Base-by-base conservation (phyloP, 2,113 vertebrate genomes). In the Clarias macrocephalus region DNA sequence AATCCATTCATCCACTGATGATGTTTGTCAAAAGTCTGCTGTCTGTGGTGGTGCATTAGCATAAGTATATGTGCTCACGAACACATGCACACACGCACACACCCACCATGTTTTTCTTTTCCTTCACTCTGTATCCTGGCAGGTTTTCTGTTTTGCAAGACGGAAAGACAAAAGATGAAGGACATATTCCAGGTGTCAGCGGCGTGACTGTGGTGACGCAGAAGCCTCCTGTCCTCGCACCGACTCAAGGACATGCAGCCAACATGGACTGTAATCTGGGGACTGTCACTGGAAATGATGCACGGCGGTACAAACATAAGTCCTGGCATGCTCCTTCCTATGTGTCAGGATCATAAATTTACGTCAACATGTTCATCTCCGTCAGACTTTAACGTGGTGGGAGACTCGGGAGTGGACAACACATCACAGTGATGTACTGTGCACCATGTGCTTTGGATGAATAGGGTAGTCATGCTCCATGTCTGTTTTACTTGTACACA, bases 361-460 rank as follows among this genome's bases (percentile, higher is more conserved):
- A 83, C 63, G 76, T 84, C 73, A 63, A 88, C 60, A 85, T 15
- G 25, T 25, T 83, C 80, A 59, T 68, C 86, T 84, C 0, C 21
- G 21, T 68, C 73, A 63, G 75, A 91, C 87, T 91, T 87, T 84
- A 89, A 75, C 21, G 84, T 93, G 52, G 91, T 87, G 65, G 66
- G 82, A 90, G 92, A 93, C 77, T 93, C 48, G 8, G 48, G 48
- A 48, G 48, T 48, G 48, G 48, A 8, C 19, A 0, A 0, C 23
- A 86, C 91, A 91, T 90, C 91, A 92, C 92, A 89, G 48, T 92
- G 90, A 92, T 89, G 42, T 42, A 90, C 73, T n/a, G n/a, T n/a
- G n/a, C n/a, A 72, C 65, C 83, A 66, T 91, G 86, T 42, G 42
- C 48, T 48, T 48, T 6, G 48, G 48, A 48, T 48, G 0, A 48